Base-by-base conservation (phyloP, 1,140 invertebrate genomes). In the Adelges cooleyi region DNA sequence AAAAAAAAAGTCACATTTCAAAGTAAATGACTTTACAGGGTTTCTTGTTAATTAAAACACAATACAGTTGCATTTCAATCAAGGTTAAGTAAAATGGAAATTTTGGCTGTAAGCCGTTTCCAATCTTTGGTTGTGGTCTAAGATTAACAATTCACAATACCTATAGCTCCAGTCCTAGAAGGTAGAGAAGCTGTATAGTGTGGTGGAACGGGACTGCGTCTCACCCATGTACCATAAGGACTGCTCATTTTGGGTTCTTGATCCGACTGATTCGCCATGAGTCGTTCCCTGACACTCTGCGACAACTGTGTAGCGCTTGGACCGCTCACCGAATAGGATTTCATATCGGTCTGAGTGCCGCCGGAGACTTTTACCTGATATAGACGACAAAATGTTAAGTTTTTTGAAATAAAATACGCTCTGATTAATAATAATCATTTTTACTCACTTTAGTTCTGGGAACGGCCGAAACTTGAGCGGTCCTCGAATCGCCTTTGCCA, bases 281-380 rank as follows among this genome's bases (percentile, higher is more conserved):
- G 77, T 18, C 89, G 77, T 72, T 92, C 89, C 1, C 89, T 76
- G 0, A 91, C 86, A 15, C 85, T 89, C 65, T 90, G 88, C 1
- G 88, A 90, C 18, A 92, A 75, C 72, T 92, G 89, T 46, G 84
- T 86, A 0, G 89, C 88, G 17, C 86, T 83, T 1, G 87, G 85
- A 15, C 86, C 86, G 18, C 87, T 89, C 25, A 90, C 72, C 4
- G 87, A 90, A 74, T 87, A 89, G 36, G 86, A 89, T 72, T 84
- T 85, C 29, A 90, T 77, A 69, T 91, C 89, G 0, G 90, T 92
- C 75, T 92, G 90, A 0, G 89, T 92, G 6, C 89, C 89, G 15
- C 89, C 89, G 8, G 89, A 90, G 6, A 92, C 86, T 77, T 92
- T 91, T 17, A 79, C 77, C 77, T 79, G 51, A 1, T 67, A 51